Percentiles rank a stretch among this genome's conserved stretches.
Evolutionary conservation across 2,797 vertebrate genomes (phyloP).

Genomic region (Xenentodon cancila): DNA sequence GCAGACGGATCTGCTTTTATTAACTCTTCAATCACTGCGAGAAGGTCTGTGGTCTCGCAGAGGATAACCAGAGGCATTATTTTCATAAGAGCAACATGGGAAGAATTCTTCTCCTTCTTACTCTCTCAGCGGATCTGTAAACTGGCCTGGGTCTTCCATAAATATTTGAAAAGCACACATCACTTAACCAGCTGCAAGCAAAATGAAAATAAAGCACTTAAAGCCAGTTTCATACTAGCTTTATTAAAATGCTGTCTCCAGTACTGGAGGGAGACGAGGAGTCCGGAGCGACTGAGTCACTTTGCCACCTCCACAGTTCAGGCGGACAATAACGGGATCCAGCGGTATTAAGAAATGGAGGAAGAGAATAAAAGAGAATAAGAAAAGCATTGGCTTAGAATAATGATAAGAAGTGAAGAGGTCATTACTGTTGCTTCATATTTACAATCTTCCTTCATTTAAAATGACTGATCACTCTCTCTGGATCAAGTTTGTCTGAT

Average conservation of each 20-base stretch:
- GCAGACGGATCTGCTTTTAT: neutral
- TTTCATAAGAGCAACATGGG: constrained; percentile 36
- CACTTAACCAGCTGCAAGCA: constrained; percentile 41
- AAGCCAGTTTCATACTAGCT: constrained; percentile 54
- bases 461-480: neutral
- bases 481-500: neutral
- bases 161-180: constrained; percentile 72
- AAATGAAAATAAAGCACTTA: constrained; percentile 75
- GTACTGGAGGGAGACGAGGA: constrained; percentile 28
- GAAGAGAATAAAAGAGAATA: neutral
- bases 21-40: constrained; percentile 1
- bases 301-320: constrained; percentile 36
- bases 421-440: neutral
- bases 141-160: constrained; percentile 52
- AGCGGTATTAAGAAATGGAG: neutral
- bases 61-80: constrained; percentile 15
- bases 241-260: constrained; percentile 70
- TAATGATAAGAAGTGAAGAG: neutral
- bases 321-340: constrained; percentile 17
- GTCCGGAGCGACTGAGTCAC: constrained; percentile 30
- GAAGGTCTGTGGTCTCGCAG: constrained; percentile 4
- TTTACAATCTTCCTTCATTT: too few relatives aligned
- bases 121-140: constrained; percentile 27
- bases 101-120: constrained; percentile 23
- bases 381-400: neutral